Evolutionary conservation across 2,888 invertebrate genomes (phyloP).

Genomic region (Epirrita christyi): DNA sequence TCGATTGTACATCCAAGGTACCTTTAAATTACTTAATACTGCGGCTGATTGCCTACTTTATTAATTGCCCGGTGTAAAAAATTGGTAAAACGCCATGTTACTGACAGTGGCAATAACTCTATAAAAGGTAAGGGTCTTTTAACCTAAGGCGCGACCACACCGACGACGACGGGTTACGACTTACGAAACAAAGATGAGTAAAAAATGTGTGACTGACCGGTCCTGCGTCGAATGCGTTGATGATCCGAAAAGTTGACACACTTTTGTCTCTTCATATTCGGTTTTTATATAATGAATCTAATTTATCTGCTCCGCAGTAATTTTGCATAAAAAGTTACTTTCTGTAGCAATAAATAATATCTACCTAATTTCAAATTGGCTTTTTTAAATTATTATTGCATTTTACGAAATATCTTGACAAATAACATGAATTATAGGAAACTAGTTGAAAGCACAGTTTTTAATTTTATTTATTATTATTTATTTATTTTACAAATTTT

Average conservation of each 20-base stretch:
- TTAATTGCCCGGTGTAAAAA: constrained; percentile 31
- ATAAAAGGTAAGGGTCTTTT: constrained; percentile 55
- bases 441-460: no score
- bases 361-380: no score
- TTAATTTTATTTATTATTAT: no score
- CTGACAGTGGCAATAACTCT: constrained; percentile 49
- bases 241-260: constrained; percentile 56
- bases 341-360: constrained; percentile 1
- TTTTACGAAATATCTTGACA: no score
- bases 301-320: constrained; percentile 40
- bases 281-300: constrained; percentile 48
- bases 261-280: constrained; percentile 50
- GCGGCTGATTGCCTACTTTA: constrained; percentile 22
- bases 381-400: no score
- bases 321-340: constrained; percentile 37
- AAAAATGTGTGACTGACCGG: constrained; percentile 63
- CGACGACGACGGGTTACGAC: no score
- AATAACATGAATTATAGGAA: no score
- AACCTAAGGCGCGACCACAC: constrained; percentile 39
- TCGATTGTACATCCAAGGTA: constrained; percentile 16
- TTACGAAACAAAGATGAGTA: constrained; percentile 55
- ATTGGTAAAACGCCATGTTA: constrained; percentile 27
- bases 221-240: constrained; percentile 45
- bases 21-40: constrained; percentile 23
- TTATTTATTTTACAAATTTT: no score